phyloP scores from a whole-genome alignment of 2,113 vertebrate species.

The Girardinichthys multiradiatus region DNA sequence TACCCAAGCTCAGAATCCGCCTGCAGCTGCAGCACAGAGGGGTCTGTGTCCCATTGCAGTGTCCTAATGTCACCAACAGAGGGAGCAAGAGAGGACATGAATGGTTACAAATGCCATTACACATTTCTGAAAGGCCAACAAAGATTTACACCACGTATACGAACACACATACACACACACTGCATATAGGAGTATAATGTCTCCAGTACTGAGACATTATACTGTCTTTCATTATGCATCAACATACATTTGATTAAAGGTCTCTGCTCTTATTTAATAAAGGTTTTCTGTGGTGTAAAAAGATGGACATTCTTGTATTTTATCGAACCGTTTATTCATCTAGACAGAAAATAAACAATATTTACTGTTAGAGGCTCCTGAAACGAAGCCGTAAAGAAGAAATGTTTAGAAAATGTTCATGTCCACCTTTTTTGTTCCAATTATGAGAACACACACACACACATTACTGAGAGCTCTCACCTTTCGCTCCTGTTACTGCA shows the following conservation, averaged over 20 bases:
- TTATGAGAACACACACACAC: not conserved
- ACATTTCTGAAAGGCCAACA: not conserved
- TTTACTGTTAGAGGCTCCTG: not conserved
- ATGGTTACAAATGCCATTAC: slow-evolving; percentile 73
- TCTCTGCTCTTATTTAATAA: not conserved
- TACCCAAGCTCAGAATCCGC: slow-evolving; percentile 98
- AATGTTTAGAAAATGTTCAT: not conserved
- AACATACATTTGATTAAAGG: not conserved
- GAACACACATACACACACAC: slow-evolving; percentile 8
- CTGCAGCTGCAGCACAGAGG: slow-evolving; percentile 98
- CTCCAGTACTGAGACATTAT: slow-evolving; percentile 31
- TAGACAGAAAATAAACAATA: not conserved
- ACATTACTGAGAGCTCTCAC: not conserved
- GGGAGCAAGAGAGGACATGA: slow-evolving; percentile 83
- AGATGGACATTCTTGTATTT: not conserved
- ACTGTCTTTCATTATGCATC: slow-evolving; percentile 4
- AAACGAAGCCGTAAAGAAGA: no score
- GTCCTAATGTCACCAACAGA: slow-evolving; percentile 87
- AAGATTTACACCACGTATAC: slow-evolving; percentile 14
- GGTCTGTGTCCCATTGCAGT: slow-evolving; percentile 99
- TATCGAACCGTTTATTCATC: no score
- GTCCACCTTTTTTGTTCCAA: not conserved
- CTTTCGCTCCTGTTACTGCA: not conserved
- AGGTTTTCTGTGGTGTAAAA: not conserved
- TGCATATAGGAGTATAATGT: not conserved